Evolutionary conservation across 1,140 invertebrate genomes (phyloP).

Genomic region (Pomacea maculata): DNA sequence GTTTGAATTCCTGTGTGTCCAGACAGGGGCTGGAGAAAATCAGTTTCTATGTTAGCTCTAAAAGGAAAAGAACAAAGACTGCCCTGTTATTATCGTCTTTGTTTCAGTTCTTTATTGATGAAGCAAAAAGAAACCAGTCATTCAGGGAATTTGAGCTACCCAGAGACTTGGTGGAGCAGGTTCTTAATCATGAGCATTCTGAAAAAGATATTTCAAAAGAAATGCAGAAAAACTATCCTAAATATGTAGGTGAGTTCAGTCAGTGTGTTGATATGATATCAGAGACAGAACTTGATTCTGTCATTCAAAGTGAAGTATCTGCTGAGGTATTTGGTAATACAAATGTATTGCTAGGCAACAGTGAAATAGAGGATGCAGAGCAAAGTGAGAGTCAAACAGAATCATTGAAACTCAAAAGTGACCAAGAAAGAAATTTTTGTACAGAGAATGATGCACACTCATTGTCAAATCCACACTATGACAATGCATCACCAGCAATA

Average conservation of each 20-base stretch:
- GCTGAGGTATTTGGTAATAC: no score
- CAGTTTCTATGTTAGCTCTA: background rate
- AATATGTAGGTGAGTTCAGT: background rate
- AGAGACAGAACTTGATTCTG: constrained; percentile 15
- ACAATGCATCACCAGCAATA: no score
- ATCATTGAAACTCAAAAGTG: no score
- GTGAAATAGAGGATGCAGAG: no score
- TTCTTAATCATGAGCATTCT: no score
- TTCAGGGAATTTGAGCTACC: constrained; percentile 35
- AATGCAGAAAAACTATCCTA: no score
- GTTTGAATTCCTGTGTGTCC: background rate
- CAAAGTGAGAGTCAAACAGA: no score
- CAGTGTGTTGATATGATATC: constrained; percentile 1
- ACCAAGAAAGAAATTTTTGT: no score
- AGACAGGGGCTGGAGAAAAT: background rate
- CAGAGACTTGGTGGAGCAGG: constrained; percentile 4
- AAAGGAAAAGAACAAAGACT: constrained; percentile 21
- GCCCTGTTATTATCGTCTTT: constrained; percentile 35
- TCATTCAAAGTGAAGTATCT: background rate
- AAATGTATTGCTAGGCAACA: no score
- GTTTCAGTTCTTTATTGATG: constrained; percentile 44
- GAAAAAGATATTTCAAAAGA: no score
- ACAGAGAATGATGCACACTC: no score
- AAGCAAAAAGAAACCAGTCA: constrained; percentile 29
- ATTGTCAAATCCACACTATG: no score